Evolutionary conservation across 1,140 invertebrate genomes (phyloP), one percentile per base, ranked within the genome.

Genomic region (Colletes gigas): DNA sequence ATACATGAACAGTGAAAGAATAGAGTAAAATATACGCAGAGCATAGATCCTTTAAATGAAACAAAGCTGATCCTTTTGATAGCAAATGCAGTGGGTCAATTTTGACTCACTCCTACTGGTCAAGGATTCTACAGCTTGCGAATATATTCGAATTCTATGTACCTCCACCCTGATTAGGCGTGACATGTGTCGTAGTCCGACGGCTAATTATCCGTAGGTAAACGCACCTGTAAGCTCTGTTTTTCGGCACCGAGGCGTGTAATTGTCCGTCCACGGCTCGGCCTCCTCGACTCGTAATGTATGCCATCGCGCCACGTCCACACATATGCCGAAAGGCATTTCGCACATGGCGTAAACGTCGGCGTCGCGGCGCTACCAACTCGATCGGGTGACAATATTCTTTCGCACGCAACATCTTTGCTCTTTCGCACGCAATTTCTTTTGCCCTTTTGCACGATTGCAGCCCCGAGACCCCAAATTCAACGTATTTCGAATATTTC

Each of bases 191-290:
- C 65, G 57, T 52, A 41, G 69, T 70, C 79, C 50, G 19, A 44
- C 70, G 69, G 70, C 67, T 59, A 59, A 67, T 86, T 60, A 55
- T 41, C 30, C 73, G 76, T 82, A 82, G 72, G 54, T 84, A 83
- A 83, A 83, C 81, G 63, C 89, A 90, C 89, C 89, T 90, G 89
- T 90, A 88, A 89, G 78, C 52, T 19, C 55, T 15, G 39, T 66
- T 86, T 76, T 82, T 81, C 71, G 80, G 50, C 63, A n/a, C 10
- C 41, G 44, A 57, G 50, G 70, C 71, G 66, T 85, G 76, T 82
- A 86, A 86, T 86, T 82, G 79, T 60, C 69, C 44, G 17, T 77
- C 9, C 41, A 52, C n/a, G 78, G 50, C 4, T 71, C 44, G 30
- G 44, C 57, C 57, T 70, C 41, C 17, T 59, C 15, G 66, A 47